Evolutionary conservation across 2,888 invertebrate species (phyloP).

Genomic region (Rapana venosa): DNA sequence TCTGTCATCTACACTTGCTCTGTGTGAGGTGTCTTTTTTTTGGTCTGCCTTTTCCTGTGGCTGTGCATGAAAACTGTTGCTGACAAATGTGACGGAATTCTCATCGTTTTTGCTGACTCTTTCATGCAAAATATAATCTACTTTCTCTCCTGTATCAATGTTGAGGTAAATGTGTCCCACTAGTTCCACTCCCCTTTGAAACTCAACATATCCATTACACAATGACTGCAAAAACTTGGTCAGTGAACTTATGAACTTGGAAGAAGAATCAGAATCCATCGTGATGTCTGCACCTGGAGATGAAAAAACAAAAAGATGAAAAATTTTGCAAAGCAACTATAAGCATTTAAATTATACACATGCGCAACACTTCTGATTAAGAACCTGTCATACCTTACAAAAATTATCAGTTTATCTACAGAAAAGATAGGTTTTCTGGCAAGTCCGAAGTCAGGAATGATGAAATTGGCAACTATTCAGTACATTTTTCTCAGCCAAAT

Average conservation of each 20-base stretch:
- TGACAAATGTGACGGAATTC: slow-evolving; percentile 54
- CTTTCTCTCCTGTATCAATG: slow-evolving; percentile 53
- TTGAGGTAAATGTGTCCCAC: slow-evolving; percentile 53
- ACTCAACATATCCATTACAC: slow-evolving; percentile 55
- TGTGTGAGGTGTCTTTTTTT: neutral
- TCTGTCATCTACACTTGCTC: neutral
- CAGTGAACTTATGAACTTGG: slow-evolving; percentile 53
- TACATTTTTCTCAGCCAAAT: too few relatives aligned
- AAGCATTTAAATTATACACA: neutral
- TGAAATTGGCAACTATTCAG: too few relatives aligned
- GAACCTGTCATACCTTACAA: too few relatives aligned
- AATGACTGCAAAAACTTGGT: slow-evolving; percentile 54
- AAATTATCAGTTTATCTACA: too few relatives aligned
- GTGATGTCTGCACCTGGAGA: neutral
- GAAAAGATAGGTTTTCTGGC: too few relatives aligned
- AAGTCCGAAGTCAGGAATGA: too few relatives aligned
- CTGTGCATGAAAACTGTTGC: slow-evolving; percentile 55
- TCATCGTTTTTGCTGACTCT: slow-evolving; percentile 54
- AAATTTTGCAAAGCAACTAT: neutral
- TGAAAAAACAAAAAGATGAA: neutral
- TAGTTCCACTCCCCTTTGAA: slow-evolving; percentile 52
- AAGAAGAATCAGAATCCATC: slow-evolving; percentile 56
- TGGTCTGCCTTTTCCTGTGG: slow-evolving; percentile 45
- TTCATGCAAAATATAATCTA: slow-evolving; percentile 54
- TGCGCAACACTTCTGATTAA: too few relatives aligned